phyloP scores from a whole-genome alignment of 2,888 invertebrate genomes.

The Aphodius granarius region DNA sequence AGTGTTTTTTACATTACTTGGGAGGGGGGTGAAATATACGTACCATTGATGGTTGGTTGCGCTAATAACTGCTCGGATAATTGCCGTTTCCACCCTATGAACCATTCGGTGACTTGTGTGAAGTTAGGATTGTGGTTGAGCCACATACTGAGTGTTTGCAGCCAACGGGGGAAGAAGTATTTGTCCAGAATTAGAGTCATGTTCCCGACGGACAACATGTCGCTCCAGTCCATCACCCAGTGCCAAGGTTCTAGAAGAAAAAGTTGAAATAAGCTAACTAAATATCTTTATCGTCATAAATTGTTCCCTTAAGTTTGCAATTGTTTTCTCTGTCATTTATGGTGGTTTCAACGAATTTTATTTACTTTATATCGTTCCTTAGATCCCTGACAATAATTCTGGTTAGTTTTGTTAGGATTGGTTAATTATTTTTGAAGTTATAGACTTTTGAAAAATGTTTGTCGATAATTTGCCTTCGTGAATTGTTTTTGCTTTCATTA shows the following conservation, averaged over 20 bases:
- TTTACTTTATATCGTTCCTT: no score
- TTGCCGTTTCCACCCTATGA: conserved; percentile 66
- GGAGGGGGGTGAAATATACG: no score
- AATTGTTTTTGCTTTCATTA: no score
- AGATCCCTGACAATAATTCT: no score
- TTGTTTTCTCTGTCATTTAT: not conserved
- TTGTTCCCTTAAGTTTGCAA: not conserved
- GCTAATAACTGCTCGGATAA: conserved; percentile 58
- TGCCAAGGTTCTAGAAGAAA: conserved; percentile 92
- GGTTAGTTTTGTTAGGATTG: no score
- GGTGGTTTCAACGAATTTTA: no score
- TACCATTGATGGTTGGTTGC: conserved; percentile 57
- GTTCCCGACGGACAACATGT: conserved; percentile 75
- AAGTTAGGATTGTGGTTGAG: conserved; percentile 88
- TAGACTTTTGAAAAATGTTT: no score
- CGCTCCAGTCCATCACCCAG: conserved; percentile 94
- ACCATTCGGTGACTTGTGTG: conserved; percentile 89
- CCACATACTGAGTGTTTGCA: conserved; percentile 85
- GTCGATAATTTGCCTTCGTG: no score
- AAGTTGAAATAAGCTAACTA: no score
- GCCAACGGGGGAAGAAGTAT: conserved; percentile 92
- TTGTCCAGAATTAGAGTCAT: conserved; percentile 83
- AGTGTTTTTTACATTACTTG: not conserved
- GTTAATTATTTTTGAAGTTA: no score
- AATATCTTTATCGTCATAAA: not conserved